A percentile compares a stretch with the other conserved stretches of the same genome.
These are phyloP conservation scores for Drosophila sordidapex DNA, from an alignment of 2,888 invertebrate species.

Conservation along the genomic window DNA sequence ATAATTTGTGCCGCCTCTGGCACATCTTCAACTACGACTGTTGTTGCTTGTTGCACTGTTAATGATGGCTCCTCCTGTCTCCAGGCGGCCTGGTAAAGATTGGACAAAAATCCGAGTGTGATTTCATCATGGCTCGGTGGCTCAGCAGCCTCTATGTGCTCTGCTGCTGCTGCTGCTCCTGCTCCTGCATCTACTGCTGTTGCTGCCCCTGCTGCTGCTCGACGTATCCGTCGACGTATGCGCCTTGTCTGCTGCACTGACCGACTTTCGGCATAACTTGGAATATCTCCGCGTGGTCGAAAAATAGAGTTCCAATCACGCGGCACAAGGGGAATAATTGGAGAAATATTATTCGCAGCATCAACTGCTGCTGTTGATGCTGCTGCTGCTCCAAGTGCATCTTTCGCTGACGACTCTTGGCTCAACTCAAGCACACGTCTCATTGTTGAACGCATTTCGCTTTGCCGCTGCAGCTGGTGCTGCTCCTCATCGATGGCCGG, in stretches of 20 bases:
- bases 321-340: background rate
- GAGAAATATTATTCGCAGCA: background rate
- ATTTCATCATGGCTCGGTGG: conserved; percentile 23
- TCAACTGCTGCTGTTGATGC: background rate
- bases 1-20: background rate
- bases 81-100: conserved; percentile 26
- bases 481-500: conserved; percentile 56
- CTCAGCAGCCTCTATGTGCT: background rate
- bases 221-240: background rate
- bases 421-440: conserved; percentile 36
- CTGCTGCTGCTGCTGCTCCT: background rate
- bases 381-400: background rate
- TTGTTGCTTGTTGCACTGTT: background rate
- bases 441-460: conserved; percentile 16
- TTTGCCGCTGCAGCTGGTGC: conserved; percentile 10
- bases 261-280: conserved; percentile 14
- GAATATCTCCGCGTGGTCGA: conserved; percentile 25
- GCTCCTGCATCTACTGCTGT: background rate
- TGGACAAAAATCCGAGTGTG: conserved; percentile 31
- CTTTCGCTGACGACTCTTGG: conserved; percentile 2
- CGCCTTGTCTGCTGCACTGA: background rate
- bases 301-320: conserved; percentile 49
- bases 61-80: background rate
- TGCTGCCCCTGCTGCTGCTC: background rate
- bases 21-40: background rate